Evolutionary conservation across 2,113 vertebrate genomes (phyloP).

Genomic region (Elgaria multicarinata): DNA sequence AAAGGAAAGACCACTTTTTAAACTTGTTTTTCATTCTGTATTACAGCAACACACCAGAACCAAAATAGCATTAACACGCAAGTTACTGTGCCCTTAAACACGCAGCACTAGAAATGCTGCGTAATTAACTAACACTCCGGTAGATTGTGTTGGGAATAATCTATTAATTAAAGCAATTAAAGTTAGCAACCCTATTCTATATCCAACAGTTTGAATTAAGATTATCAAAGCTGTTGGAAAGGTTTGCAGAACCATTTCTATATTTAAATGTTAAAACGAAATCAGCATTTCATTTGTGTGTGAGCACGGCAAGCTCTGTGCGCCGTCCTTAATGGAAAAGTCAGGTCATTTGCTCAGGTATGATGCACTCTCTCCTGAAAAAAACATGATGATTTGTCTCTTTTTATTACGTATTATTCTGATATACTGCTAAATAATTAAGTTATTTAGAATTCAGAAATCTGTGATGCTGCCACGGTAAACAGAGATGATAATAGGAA

Average conservation of each 20-base stretch:
- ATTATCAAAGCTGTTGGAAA: not conserved
- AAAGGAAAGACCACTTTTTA: not conserved
- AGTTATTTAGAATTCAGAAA: constrained; percentile 70
- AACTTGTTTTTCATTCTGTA: not conserved
- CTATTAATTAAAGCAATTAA: not conserved
- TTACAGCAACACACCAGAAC: not conserved
- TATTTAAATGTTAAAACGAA: constrained; percentile 72
- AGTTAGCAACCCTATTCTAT: not conserved
- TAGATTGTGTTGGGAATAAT: too few species aligned
- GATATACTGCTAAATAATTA: constrained; percentile 79
- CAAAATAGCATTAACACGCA: not conserved
- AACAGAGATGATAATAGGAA: constrained; percentile 68
- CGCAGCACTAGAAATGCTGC: not conserved
- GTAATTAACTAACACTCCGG: not conserved
- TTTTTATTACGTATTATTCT: constrained; percentile 78
- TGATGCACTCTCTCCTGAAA: constrained; percentile 75
- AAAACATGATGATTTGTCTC: constrained; percentile 81
- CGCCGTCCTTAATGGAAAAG: constrained; percentile 77
- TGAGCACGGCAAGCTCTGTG: constrained; percentile 52
- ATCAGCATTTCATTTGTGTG: constrained; percentile 65
- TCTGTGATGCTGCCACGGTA: constrained; percentile 59
- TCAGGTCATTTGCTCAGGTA: constrained; percentile 76
- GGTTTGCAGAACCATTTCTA: constrained; percentile 48
- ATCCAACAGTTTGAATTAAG: not conserved
- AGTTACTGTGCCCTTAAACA: too few species aligned